phyloP scores from a whole-genome alignment of 1,140 invertebrate genomes.

The Platyscapa corneri region DNA sequence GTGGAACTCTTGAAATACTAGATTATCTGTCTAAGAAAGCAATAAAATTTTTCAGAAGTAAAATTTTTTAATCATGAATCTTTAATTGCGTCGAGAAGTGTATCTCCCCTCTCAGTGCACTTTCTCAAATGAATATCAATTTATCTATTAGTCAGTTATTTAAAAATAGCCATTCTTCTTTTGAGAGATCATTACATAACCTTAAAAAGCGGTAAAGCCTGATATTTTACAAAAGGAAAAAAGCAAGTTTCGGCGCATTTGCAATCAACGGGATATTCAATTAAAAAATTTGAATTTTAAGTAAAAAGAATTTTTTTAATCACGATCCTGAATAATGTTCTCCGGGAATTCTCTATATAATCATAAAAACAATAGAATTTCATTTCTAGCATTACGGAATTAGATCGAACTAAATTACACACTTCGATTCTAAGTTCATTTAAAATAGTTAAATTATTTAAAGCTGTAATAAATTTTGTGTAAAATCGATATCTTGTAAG shows the following conservation, averaged over 20 bases:
- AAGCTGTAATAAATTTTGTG: not conserved
- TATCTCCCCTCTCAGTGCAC: not conserved
- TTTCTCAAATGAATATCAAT: not conserved
- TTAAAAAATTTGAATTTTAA: too few species aligned
- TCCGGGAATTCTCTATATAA: too few species aligned
- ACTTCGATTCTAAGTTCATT: not conserved
- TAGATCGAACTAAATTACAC: too few species aligned
- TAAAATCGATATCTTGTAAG: slow-evolving; percentile 34
- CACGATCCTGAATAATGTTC: not conserved
- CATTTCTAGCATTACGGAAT: not conserved
- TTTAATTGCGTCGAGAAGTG: not conserved
- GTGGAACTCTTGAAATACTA: not conserved
- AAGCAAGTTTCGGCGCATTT: too few species aligned
- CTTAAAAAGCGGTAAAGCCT: not conserved
- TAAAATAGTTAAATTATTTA: not conserved
- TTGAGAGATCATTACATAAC: not conserved
- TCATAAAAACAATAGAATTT: too few species aligned
- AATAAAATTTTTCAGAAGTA: not conserved
- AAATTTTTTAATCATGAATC: not conserved
- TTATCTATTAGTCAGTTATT: not conserved
- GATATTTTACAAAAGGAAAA: slow-evolving; percentile 9
- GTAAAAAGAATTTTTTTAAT: not conserved
- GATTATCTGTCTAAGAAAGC: not conserved
- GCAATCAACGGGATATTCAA: too few species aligned
- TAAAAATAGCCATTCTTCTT: not conserved